Percentiles rank a stretch among this genome's conserved stretches.
Evolutionary conservation across 2,797 vertebrate species (phyloP).

Genomic region (Carapus acus): DNA sequence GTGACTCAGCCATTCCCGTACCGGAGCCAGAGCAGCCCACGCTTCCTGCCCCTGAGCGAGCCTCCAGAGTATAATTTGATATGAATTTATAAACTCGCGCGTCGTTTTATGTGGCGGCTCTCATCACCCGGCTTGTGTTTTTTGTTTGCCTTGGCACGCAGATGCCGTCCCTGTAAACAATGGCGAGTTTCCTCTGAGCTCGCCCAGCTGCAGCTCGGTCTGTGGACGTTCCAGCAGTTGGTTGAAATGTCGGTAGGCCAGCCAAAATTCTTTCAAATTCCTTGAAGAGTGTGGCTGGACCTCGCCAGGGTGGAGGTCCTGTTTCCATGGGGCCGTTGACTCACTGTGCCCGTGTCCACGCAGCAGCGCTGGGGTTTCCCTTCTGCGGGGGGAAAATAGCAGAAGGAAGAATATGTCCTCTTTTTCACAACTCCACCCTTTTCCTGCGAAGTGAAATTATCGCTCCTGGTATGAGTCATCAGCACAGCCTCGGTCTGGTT

Average conservation of each 20-base stretch:
- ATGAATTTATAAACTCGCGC: too few species aligned
- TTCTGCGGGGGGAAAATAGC: slow-evolving; percentile 28
- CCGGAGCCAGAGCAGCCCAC: slow-evolving; percentile 4
- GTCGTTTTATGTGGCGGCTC: too few species aligned
- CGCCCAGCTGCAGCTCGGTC: slow-evolving; percentile 19
- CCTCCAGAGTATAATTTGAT: too few species aligned
- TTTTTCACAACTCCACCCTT: slow-evolving; percentile 53
- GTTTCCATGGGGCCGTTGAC: slow-evolving; percentile 49
- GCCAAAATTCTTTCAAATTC: slow-evolving; percentile 7
- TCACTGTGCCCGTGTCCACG: slow-evolving; percentile 47
- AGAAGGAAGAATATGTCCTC: slow-evolving; percentile 35
- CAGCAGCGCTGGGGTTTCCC: slow-evolving; percentile 43
- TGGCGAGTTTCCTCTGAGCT: slow-evolving; percentile 35
- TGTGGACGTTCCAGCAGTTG: slow-evolving; percentile 5
- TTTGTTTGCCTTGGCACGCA: slow-evolving; percentile 15
- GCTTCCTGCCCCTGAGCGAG: too few species aligned
- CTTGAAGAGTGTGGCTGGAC: slow-evolving; percentile 14
- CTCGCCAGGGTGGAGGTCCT: slow-evolving; percentile 46
- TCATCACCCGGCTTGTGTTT: too few species aligned
- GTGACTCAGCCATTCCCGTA: slow-evolving; percentile 65
- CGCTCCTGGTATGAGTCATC: slow-evolving; percentile 54
- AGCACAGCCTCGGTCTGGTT: neutral
- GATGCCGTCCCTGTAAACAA: slow-evolving; percentile 31
- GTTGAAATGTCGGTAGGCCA: neutral
- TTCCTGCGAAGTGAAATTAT: slow-evolving; percentile 45